A percentile compares a stretch with the other conserved stretches of the same genome.
Conservation (phyloP, 2,797 vertebrate species). For the Coregonus suidteri region DNA sequence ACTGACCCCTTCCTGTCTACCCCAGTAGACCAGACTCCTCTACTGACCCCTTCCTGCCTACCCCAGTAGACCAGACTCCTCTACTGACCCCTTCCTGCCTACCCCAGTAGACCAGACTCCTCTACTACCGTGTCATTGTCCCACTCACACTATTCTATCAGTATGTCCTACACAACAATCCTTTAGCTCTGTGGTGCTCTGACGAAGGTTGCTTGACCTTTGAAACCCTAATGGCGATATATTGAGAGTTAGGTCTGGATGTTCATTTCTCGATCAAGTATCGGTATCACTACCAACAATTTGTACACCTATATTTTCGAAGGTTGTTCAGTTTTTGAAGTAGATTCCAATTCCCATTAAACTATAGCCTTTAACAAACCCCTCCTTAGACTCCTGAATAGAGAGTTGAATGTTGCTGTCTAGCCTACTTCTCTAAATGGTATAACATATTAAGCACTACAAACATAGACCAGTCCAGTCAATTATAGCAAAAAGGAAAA, state of each 20-base stretch:
- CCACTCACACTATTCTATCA: constrained; percentile 23
- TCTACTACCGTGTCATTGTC: background rate
- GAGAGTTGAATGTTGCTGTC: background rate
- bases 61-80: constrained; percentile 51
- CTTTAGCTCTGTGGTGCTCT: background rate
- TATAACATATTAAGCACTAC: background rate
- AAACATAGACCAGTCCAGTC: background rate
- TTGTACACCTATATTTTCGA: background rate
- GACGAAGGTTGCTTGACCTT: background rate
- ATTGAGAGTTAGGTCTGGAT: background rate
- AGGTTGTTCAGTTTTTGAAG: background rate
- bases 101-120: background rate
- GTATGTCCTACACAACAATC: background rate
- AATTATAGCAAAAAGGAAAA: background rate
- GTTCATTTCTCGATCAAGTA: background rate
- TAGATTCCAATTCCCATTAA: background rate
- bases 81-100: constrained; percentile 64
- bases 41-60: no score
- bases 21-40: no score
- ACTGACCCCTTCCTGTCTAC: no score
- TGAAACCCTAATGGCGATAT: background rate
- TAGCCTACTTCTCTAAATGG: background rate
- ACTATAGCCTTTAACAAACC: background rate
- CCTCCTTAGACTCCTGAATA: background rate
- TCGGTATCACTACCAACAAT: background rate